Base-by-base conservation (phyloP, 2,888 invertebrate species). In the Lamellibrachia columna region DNA sequence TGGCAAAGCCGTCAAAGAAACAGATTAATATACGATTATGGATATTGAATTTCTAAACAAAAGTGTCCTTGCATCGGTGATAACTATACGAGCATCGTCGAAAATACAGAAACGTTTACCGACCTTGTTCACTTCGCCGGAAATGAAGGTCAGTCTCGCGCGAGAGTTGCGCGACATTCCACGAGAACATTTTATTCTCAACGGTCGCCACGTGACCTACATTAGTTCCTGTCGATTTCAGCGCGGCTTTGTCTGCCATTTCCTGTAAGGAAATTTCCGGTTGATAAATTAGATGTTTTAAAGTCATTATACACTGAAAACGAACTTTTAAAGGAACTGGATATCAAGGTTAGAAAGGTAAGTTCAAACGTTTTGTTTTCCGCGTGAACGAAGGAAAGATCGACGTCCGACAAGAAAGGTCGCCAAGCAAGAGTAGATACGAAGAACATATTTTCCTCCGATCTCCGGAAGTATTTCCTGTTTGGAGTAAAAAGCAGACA, bases 401-500 rank as follows among this genome's bases (percentile, higher is more conserved):
- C 75, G 75, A 75, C 75, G 75, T 75, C 75, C 75, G 22, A 75
- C 75, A 75, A 75, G 75, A 75, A 75, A 75, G 75, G 75, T 75
- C 75, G 75, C 75, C 75, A 75, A 75, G 75, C 75, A 75, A 75
- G n/a, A 75, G 75, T 75, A 75, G 75, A 75, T 75, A 75, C 75
- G 75, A 75, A 75, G 75, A 75, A 75, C 22, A 75, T 15, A 75
- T 75, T 75, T 75, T 75, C 75, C 75, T 75, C 75, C 75, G 75
- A 75, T 75, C 75, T 75, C 93, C 93, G 93, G 93, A 93, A 93
- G 93, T 93, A 92, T 92, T 92, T 91, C 91, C 93, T 92, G 90
- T 93, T 93, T 93, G 90, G 75, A 93, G 93, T 92, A 93, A 93
- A 93, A 93, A 91, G 92, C 93, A 92, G 93, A 92, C 92, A 93